Evolutionary conservation across 1,140 invertebrate genomes (phyloP).

Genomic region (Adoxophyes honmai): DNA sequence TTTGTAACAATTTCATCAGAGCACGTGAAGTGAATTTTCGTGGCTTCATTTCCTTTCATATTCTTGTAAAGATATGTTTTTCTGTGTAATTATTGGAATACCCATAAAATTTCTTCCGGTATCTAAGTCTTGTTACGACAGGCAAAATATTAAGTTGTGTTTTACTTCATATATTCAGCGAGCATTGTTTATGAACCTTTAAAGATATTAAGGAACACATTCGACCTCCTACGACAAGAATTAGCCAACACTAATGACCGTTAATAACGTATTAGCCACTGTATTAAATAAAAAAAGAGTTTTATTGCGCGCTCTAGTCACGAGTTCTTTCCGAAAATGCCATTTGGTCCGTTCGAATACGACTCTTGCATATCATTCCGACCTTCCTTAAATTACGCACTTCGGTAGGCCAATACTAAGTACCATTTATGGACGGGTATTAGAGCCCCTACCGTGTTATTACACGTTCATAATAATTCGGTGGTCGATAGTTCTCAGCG

Average conservation of each 20-base stretch:
- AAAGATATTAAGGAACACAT: background rate
- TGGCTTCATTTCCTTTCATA: too few relatives aligned
- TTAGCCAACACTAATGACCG: constrained; percentile 31
- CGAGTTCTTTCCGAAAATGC: constrained; percentile 46
- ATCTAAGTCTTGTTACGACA: too few relatives aligned
- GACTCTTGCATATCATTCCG: constrained; percentile 20
- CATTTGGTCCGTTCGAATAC: constrained; percentile 22
- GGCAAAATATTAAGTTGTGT: too few relatives aligned
- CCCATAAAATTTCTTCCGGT: too few relatives aligned
- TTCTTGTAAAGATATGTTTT: too few relatives aligned
- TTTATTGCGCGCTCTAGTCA: constrained; percentile 53
- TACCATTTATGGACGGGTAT: constrained; percentile 44
- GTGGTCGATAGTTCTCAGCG: constrained; percentile 20
- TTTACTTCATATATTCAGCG: too few relatives aligned
- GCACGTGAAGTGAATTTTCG: too few relatives aligned
- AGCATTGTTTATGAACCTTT: too few relatives aligned
- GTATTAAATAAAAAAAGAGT: constrained; percentile 50
- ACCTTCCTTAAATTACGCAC: constrained; percentile 34
- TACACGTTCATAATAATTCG: constrained; percentile 23
- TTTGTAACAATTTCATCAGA: too few relatives aligned
- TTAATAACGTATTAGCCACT: constrained; percentile 55
- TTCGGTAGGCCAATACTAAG: constrained; percentile 38
- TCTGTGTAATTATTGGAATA: too few relatives aligned
- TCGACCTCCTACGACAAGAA: constrained; percentile 9
- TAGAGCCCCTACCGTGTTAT: constrained; percentile 27